A percentile compares a stretch with the other conserved stretches of the same genome.
These are phyloP conservation scores for Xiphorhynchus erythropygius DNA, from an alignment of 2,797 vertebrate species.

Conservation along the genomic window DNA sequence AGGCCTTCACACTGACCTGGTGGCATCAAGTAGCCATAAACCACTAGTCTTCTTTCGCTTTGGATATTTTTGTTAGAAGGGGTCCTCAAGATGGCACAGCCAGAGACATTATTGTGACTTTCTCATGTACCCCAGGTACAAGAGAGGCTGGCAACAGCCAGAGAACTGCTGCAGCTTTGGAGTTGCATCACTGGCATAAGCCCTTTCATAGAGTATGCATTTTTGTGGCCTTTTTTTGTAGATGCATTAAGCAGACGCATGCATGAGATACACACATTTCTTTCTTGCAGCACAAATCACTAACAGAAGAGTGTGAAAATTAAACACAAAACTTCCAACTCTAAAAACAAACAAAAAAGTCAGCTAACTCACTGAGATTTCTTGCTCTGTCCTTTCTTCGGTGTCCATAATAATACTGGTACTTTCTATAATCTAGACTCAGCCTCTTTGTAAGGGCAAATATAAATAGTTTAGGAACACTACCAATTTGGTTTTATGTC, in stretches of 20 bases:
- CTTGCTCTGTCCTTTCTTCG: background rate
- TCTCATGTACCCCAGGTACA: background rate
- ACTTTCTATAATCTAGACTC: background rate
- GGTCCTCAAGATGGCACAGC: background rate
- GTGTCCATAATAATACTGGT: constrained; percentile 12
- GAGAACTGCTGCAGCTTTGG: background rate
- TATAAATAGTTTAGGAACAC: background rate
- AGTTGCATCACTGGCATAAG: background rate
- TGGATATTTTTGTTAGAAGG: background rate
- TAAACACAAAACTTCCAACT: background rate
- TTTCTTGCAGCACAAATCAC: background rate
- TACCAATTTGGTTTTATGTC: background rate
- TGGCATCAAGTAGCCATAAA: background rate
- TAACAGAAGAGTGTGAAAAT: background rate
- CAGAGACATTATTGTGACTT: background rate
- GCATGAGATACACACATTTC: background rate
- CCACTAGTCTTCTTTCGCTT: background rate
- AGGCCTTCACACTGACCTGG: background rate
- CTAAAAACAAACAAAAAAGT: background rate
- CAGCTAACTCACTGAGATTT: background rate
- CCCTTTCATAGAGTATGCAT: background rate
- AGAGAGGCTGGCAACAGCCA: rapidly evolving
- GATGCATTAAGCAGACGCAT: background rate
- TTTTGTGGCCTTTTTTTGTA: background rate
- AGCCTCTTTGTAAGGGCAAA: background rate